Conservation (phyloP, 30 jellyfish, hydroid and myxozoan species). For the Aurelia sp. region DNA sequence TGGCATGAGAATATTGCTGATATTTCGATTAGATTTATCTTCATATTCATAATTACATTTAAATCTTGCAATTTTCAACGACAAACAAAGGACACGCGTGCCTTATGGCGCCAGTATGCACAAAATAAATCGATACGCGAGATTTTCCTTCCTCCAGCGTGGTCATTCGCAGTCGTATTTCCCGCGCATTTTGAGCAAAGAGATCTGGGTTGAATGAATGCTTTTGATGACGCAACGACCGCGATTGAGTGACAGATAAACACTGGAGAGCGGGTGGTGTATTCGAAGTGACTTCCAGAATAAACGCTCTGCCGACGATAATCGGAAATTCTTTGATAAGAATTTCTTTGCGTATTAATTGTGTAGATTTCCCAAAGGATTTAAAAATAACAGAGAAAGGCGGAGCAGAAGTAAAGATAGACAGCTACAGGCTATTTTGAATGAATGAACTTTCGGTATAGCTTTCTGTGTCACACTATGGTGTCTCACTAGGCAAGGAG, state of each 20-base stretch:
- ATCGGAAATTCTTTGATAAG: constrained; percentile 21
- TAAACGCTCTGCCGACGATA: not conserved
- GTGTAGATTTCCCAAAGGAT: not conserved
- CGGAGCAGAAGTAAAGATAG: no score
- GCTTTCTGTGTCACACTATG: no score
- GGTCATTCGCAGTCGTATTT: constrained; percentile 28
- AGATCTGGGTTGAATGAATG: constrained; percentile 35
- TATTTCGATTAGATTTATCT: constrained; percentile 6
- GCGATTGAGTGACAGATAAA: constrained; percentile 4
- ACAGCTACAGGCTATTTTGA: no score
- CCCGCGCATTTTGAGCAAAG: constrained; percentile 48
- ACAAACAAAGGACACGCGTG: constrained; percentile 70
- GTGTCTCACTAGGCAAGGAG: no score
- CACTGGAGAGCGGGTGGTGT: constrained; percentile 27
- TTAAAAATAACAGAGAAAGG: not conserved
- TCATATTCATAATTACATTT: not conserved
- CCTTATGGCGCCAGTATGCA: constrained; percentile 61
- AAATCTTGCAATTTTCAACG: constrained; percentile 3
- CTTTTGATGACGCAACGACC: constrained; percentile 9
- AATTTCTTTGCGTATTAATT: not conserved
- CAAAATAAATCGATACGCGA: not conserved
- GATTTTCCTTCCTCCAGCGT: constrained; percentile 5
- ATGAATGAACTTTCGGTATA: no score
- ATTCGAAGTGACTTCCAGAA: not conserved
- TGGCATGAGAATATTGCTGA: not conserved